Evolutionary conservation across 2,888 invertebrate species (phyloP).

Genomic region (Acanthacorydalis orientalis): DNA sequence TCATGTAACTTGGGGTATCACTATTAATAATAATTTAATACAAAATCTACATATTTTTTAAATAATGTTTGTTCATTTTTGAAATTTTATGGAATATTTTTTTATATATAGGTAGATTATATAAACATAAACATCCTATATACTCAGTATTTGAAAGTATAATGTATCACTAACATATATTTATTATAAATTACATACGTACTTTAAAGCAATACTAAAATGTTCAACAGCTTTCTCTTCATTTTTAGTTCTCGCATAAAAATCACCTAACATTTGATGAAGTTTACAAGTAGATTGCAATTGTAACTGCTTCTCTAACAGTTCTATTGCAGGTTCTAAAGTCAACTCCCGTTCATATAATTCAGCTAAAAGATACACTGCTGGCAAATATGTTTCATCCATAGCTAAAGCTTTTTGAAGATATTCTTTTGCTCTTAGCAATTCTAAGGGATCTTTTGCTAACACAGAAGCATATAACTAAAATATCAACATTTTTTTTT

Average conservation of each 20-base stretch:
- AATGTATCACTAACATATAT: not conserved
- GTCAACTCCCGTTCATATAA: slow-evolving; percentile 48
- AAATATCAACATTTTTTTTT: slow-evolving; percentile 15
- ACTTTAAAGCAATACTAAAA: slow-evolving; percentile 47
- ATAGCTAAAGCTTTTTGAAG: slow-evolving; percentile 55
- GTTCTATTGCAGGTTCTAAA: slow-evolving; percentile 45
- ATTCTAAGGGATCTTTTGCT: slow-evolving; percentile 43
- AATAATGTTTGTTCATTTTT: too few species aligned
- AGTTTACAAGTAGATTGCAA: slow-evolving; percentile 41
- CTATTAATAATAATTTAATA: too few species aligned
- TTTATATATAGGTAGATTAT: too few species aligned
- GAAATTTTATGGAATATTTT: too few species aligned
- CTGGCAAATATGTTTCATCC: slow-evolving; percentile 54
- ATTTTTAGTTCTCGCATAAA: slow-evolving; percentile 40
- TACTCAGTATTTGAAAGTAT: too few species aligned
- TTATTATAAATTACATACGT: slow-evolving; percentile 16
- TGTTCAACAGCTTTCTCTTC: slow-evolving; percentile 53
- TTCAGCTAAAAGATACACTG: slow-evolving; percentile 54
- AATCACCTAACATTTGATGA: slow-evolving; percentile 48
- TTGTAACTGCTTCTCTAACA: slow-evolving; percentile 48
- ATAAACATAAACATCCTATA: too few species aligned
- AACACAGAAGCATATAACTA: slow-evolving; percentile 61
- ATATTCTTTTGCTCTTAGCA: slow-evolving; percentile 45
- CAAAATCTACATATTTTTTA: too few species aligned
- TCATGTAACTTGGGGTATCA: too few species aligned